Percentiles rank a stretch among this genome's conserved stretches.
Conservation (phyloP, 2,113 vertebrate genomes). For the Agelaius phoeniceus region DNA sequence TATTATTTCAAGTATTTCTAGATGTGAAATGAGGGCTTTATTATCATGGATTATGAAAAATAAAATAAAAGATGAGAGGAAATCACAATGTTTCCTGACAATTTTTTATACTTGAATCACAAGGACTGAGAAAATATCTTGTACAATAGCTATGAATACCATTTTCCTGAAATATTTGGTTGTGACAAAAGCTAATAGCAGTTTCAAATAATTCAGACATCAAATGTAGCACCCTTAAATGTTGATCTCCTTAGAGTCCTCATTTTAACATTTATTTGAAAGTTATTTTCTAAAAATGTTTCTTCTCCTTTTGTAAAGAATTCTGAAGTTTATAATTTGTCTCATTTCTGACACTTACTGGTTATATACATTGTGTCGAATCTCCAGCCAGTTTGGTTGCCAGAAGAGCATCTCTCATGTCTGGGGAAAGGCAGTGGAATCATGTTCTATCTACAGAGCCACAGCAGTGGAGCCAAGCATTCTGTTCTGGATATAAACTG, state of each 20-base stretch:
- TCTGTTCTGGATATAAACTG: background rate
- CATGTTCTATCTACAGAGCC: background rate
- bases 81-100: constrained; percentile 18
- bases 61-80: constrained; percentile 2
- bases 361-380: background rate
- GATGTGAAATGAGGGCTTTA: background rate
- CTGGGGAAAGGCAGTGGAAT: background rate
- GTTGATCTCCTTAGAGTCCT: background rate
- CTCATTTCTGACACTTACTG: background rate
- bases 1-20: constrained; percentile 56
- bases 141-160: constrained; percentile 11
- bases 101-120: background rate
- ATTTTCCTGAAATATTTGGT: constrained; percentile 16
- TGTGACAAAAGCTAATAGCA: constrained; percentile 2
- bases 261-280: background rate
- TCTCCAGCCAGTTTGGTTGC: background rate
- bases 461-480: background rate
- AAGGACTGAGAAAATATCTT: constrained; percentile 2
- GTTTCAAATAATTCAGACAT: background rate
- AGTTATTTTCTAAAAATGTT: background rate
- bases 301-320: background rate
- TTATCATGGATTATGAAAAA: constrained; percentile 20
- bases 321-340: background rate
- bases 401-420: background rate
- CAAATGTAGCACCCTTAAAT: background rate